Evolutionary conservation across 1,140 invertebrate species (phyloP).

Genomic region (Chionoecetes opilio): DNA sequence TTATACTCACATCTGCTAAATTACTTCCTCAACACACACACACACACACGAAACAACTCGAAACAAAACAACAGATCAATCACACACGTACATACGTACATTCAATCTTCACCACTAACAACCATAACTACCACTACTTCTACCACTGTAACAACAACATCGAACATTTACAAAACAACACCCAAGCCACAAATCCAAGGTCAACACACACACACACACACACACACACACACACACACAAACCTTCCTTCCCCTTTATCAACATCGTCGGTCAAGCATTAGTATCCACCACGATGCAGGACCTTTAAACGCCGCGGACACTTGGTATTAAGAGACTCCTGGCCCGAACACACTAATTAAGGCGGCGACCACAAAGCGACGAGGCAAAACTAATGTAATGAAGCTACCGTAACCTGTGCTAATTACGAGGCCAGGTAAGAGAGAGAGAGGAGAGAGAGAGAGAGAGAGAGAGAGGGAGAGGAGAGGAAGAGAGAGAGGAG

Average conservation of each 20-base stretch:
- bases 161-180: too few species aligned
- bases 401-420: constrained; percentile 46
- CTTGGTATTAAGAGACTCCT: constrained; percentile 27
- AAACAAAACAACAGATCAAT: too few species aligned
- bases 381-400: constrained; percentile 41
- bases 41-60: too few species aligned
- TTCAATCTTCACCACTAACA: too few species aligned
- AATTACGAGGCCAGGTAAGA: constrained; percentile 13
- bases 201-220: constrained; percentile 2
- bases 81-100: too few species aligned
- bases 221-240: neutral
- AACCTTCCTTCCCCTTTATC: neutral
- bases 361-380: constrained; percentile 46
- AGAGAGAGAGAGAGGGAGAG: neutral
- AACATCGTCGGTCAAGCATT: neutral
- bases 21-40: too few species aligned
- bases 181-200: too few species aligned
- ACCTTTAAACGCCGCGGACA: constrained; percentile 40
- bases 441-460: neutral
- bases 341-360: constrained; percentile 36
- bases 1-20: too few species aligned
- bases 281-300: constrained; percentile 10
- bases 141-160: too few species aligned
- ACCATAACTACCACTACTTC: too few species aligned
- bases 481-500: neutral